A percentile compares a stretch with the other conserved stretches of the same genome.
phyloP scores from a whole-genome alignment of 2,797 vertebrate genomes.

The Vultur gryphus region DNA sequence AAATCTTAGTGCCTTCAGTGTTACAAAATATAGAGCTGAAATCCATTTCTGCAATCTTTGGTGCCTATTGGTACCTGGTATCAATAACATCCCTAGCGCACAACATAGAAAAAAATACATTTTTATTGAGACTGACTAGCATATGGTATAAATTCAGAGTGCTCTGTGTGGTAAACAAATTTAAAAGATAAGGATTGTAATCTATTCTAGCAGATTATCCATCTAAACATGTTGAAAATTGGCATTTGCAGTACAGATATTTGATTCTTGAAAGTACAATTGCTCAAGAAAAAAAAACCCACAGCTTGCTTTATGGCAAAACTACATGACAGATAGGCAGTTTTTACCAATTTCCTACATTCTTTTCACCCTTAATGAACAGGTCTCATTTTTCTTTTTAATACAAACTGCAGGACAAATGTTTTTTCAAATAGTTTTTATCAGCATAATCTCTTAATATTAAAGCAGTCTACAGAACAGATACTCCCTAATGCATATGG shows the following conservation, averaged over 20 bases:
- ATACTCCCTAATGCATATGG: neutral
- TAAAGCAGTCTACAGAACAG: neutral
- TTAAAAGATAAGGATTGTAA: neutral
- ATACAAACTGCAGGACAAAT: neutral
- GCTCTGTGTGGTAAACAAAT: neutral
- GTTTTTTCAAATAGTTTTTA: neutral
- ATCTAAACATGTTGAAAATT: neutral
- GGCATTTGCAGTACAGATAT: neutral
- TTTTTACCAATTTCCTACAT: neutral
- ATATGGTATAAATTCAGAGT: neutral
- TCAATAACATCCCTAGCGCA: neutral
- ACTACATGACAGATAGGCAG: neutral
- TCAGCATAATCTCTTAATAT: neutral
- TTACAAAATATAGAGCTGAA: neutral
- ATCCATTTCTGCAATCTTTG: neutral
- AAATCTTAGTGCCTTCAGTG: neutral
- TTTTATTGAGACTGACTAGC: neutral
- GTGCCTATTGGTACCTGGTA: neutral
- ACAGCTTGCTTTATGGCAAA: neutral
- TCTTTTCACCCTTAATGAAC: neutral
- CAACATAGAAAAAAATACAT: neutral
- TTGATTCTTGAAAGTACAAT: neutral
- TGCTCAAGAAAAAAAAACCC: neutral
- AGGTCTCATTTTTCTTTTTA: neutral
- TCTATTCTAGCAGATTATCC: neutral